Conservation (phyloP, 2,888 invertebrate genomes). For the Acanthoscelides obtectus region DNA sequence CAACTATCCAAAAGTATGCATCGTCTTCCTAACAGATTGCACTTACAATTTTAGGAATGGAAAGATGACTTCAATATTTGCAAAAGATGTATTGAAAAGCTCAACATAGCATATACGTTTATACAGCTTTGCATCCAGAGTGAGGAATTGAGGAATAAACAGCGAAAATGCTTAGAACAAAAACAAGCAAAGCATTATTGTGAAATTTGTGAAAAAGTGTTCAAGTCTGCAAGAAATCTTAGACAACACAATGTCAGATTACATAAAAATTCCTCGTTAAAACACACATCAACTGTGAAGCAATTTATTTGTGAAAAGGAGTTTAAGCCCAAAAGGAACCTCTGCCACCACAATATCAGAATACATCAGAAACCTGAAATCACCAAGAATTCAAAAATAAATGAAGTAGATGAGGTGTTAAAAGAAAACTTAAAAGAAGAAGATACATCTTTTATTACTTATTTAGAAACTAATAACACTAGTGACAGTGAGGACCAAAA, state of each 20-base stretch:
- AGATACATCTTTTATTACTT: not conserved
- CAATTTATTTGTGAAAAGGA: constrained; percentile 4
- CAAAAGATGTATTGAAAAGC: constrained; percentile 20
- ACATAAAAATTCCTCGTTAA: constrained; percentile 21
- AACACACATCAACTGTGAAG: not conserved
- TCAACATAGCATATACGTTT: constrained; percentile 24
- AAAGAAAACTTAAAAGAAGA: constrained; percentile 6
- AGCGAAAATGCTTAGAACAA: constrained; percentile 15
- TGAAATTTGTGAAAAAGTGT: constrained; percentile 27
- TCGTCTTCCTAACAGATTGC: not conserved
- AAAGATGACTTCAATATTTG: constrained; percentile 21
- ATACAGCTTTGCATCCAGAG: constrained; percentile 25
- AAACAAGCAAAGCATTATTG: constrained; percentile 16
- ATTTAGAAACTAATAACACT: constrained; percentile 4
- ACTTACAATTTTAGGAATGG: constrained; percentile 24
- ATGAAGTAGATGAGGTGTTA: constrained; percentile 10
- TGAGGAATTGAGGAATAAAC: constrained; percentile 21
- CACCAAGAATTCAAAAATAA: constrained; percentile 5
- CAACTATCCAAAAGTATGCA: not conserved
- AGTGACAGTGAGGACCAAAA: not conserved
- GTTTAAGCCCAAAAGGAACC: not conserved
- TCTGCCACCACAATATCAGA: not conserved
- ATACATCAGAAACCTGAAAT: constrained; percentile 4
- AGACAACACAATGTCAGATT: constrained; percentile 27
- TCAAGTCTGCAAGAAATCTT: constrained; percentile 27